These are phyloP conservation scores for Choreutis nemorana DNA, from an alignment of 2,888 invertebrate genomes.

Conservation along the genomic window DNA sequence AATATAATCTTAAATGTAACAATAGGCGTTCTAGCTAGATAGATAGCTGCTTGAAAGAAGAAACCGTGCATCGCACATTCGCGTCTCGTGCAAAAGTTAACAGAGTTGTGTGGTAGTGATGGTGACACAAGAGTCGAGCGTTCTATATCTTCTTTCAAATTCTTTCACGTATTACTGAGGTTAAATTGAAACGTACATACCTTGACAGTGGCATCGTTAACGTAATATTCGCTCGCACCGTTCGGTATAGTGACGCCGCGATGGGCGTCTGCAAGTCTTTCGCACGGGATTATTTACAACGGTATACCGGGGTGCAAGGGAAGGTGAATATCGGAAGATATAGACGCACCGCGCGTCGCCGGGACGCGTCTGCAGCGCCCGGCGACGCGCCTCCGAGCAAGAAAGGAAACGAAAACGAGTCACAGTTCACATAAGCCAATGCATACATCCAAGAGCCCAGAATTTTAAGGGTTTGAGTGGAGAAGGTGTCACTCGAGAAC, in stretches of 20 bases:
- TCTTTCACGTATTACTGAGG: slow-evolving; percentile 9
- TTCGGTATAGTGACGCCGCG: slow-evolving; percentile 16
- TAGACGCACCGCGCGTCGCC: slow-evolving; percentile 53
- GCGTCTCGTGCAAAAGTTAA: slow-evolving; percentile 62
- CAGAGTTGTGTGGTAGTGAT: slow-evolving; percentile 51
- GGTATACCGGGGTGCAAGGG: slow-evolving; percentile 1
- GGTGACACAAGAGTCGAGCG: slow-evolving; percentile 51
- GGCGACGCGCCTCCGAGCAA: slow-evolving; percentile 36
- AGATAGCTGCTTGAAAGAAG: slow-evolving; percentile 65
- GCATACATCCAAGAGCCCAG: slow-evolving; percentile 67
- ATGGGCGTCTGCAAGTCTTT: slow-evolving; percentile 21
- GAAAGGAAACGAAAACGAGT: slow-evolving; percentile 67
- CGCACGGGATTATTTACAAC: slow-evolving; percentile 12
- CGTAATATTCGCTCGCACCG: slow-evolving; percentile 21
- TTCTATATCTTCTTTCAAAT: slow-evolving; percentile 52
- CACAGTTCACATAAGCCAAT: slow-evolving; percentile 67
- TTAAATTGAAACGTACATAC: slow-evolving; percentile 29
- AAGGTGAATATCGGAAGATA: slow-evolving; percentile 38
- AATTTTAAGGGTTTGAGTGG: slow-evolving; percentile 66
- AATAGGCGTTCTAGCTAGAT: slow-evolving; percentile 63
- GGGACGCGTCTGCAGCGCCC: slow-evolving; percentile 35
- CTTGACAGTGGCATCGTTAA: slow-evolving; percentile 19
- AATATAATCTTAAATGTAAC: too few species aligned
- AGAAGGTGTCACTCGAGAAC: slow-evolving; percentile 50
- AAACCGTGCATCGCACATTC: slow-evolving; percentile 65